phyloP scores from a whole-genome alignment of 2,113 vertebrate species.

The Eupsittula cactorum region DNA sequence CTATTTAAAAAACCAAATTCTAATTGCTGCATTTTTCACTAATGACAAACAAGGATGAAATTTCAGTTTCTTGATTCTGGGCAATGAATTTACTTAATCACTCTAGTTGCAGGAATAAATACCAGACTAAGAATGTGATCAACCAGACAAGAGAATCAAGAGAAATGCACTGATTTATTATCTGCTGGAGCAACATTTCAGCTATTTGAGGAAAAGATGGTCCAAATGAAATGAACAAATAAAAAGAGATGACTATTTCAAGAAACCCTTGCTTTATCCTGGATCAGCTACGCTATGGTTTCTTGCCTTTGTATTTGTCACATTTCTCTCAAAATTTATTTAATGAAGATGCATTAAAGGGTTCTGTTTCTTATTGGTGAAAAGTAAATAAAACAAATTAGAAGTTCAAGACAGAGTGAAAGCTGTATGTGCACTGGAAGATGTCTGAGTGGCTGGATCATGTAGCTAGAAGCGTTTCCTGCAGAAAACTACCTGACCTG shows the following conservation, averaged over 20 bases:
- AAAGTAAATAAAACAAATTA: background rate
- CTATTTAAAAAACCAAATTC: background rate
- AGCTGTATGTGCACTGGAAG: background rate
- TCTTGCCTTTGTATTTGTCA: background rate
- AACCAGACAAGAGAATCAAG: background rate
- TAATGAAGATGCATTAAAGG: background rate
- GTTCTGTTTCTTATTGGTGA: background rate
- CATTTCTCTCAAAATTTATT: background rate
- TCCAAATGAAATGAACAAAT: background rate
- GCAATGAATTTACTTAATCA: background rate
- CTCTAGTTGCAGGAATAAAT: background rate
- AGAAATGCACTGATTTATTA: constrained; percentile 7
- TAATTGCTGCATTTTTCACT: background rate
- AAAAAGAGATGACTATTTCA: background rate
- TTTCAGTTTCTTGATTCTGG: background rate
- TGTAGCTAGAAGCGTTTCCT: background rate
- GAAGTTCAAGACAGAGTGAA: background rate
- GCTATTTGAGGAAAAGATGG: background rate
- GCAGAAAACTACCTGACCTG: background rate
- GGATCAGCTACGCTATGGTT: background rate
- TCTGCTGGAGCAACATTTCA: background rate
- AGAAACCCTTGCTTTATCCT: background rate
- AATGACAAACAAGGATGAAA: background rate
- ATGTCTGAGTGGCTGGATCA: background rate
- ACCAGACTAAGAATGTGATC: background rate